Percentiles rank a stretch among this genome's conserved stretches.
Evolutionary conservation across 2,888 invertebrate genomes (phyloP).

Genomic region (Leptogaster cylindrica): DNA sequence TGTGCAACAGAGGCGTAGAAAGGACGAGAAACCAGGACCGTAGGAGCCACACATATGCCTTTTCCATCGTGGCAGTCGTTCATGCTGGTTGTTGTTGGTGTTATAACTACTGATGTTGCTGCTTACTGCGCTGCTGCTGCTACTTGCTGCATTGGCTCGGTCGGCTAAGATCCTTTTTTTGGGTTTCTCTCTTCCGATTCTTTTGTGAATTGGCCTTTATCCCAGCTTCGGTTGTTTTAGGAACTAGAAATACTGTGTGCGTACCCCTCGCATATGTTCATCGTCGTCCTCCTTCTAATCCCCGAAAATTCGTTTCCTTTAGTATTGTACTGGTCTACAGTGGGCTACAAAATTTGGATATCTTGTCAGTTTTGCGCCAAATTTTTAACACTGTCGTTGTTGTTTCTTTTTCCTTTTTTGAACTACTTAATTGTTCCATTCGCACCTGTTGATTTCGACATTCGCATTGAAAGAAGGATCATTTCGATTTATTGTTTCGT

Average conservation of each 20-base stretch:
- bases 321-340: constrained; percentile 11
- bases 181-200: constrained; percentile 37
- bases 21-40: background rate
- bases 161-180: constrained; percentile 27
- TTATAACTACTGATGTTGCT: constrained; percentile 1
- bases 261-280: constrained; percentile 23
- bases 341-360: constrained; percentile 10
- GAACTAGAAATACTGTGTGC: constrained; percentile 31
- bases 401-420: too few species aligned
- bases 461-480: too few species aligned
- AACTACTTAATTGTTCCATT: too few species aligned
- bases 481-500: too few species aligned
- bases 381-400: too few species aligned
- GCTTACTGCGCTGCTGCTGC: background rate
- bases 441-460: too few species aligned
- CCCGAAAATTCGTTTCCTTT: constrained; percentile 14
- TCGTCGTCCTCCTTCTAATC: constrained; percentile 30
- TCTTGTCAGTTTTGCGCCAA: background rate
- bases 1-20: background rate
- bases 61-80: background rate
- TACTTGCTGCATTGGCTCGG: background rate
- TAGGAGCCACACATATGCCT: constrained; percentile 25
- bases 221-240: constrained; percentile 20
- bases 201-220: constrained; percentile 34
- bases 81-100: background rate